Conservation (phyloP, 1,140 invertebrate genomes). For the Drosophila equinoxialis region DNA sequence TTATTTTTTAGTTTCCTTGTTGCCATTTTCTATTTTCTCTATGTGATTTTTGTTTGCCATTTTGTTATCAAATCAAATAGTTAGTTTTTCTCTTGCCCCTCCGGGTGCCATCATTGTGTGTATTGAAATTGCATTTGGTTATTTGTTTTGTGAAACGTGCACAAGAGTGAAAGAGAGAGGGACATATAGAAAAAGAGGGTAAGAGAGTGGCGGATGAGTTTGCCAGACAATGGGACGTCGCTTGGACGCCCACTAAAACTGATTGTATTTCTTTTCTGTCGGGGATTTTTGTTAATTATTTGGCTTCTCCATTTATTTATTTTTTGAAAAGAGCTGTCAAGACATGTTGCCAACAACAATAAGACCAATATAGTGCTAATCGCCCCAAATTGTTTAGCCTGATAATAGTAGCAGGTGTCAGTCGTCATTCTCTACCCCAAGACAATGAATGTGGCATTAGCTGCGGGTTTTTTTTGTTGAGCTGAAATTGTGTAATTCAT, state of each 20-base stretch:
- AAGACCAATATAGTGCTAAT: slow-evolving; percentile 31
- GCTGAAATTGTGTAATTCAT: slow-evolving; percentile 12
- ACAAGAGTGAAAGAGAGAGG: background rate
- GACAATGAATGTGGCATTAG: slow-evolving; percentile 15
- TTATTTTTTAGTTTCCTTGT: slow-evolving; percentile 13
- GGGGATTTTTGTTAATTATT: slow-evolving; percentile 66
- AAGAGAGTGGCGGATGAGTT: slow-evolving; percentile 23
- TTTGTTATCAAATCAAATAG: slow-evolving; percentile 68
- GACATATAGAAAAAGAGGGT: background rate
- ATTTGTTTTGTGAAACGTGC: slow-evolving; percentile 55
- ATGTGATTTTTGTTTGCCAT: slow-evolving; percentile 40
- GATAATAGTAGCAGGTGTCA: slow-evolving; percentile 3
- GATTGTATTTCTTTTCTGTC: slow-evolving; percentile 19
- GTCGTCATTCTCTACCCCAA: background rate
- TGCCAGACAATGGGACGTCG: slow-evolving; percentile 69
- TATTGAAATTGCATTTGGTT: slow-evolving; percentile 59
- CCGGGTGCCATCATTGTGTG: slow-evolving; percentile 12
- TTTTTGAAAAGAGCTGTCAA: slow-evolving; percentile 64
- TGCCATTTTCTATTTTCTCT: slow-evolving; percentile 11
- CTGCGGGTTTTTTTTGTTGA: slow-evolving; percentile 18
- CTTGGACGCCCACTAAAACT: slow-evolving; percentile 42
- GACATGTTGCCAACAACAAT: slow-evolving; percentile 43
- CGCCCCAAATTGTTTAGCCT: slow-evolving; percentile 7
- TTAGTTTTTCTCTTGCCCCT: slow-evolving; percentile 23
- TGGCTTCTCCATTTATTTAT: slow-evolving; percentile 19